phyloP scores from a whole-genome alignment of 2,113 vertebrate genomes.

The Forbesichthys agassizii region DNA sequence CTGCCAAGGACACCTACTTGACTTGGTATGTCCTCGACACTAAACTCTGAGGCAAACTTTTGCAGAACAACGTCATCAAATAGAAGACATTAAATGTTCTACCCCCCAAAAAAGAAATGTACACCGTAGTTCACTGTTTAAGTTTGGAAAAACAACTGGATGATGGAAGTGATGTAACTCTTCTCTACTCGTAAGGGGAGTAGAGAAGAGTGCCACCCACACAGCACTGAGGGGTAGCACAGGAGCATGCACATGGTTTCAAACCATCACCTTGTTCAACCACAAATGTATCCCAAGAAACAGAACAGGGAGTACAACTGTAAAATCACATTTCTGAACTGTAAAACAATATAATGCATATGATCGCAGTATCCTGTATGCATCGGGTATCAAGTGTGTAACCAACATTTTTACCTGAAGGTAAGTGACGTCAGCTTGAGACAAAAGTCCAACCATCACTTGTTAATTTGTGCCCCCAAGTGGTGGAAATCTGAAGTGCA shows the following conservation, averaged over 20 bases:
- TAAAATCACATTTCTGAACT: too few species aligned
- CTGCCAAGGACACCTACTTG: conserved; percentile 58
- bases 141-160: too few species aligned
- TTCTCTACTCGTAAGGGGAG: too few species aligned
- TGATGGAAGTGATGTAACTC: too few species aligned
- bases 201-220: not conserved
- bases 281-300: too few species aligned
- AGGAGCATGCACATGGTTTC: not conserved
- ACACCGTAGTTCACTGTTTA: too few species aligned
- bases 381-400: conserved; percentile 14
- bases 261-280: not conserved
- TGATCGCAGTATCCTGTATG: not conserved
- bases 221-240: not conserved
- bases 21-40: conserved; percentile 38
- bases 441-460: conserved; percentile 49
- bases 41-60: conserved; percentile 30
- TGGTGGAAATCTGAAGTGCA: conserved; percentile 54
- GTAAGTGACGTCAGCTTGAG: conserved; percentile 44
- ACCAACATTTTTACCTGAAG: conserved; percentile 17
- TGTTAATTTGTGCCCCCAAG: conserved; percentile 74
- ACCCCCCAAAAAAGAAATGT: not conserved
- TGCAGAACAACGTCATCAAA: not conserved
- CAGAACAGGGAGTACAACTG: not conserved
- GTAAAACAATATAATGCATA: too few species aligned
- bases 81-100: not conserved